phyloP scores from a whole-genome alignment of 2,797 vertebrate genomes.

The Anomalospiza imberbis region DNA sequence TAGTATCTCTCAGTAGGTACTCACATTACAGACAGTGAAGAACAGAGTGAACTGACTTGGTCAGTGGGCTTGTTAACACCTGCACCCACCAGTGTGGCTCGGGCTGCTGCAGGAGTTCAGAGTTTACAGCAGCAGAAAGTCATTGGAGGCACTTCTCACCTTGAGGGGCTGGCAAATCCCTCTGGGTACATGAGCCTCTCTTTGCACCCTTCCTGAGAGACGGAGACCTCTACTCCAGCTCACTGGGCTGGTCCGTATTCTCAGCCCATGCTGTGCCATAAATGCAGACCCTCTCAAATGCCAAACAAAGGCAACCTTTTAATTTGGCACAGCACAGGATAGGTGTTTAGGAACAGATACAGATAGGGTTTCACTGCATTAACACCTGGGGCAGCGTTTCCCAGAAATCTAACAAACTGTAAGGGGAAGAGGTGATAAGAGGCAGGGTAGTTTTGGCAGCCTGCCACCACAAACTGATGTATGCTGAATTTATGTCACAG shows the following conservation, averaged over 20 bases:
- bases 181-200: background rate
- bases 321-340: background rate
- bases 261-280: background rate
- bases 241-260: background rate
- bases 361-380: background rate
- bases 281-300: background rate
- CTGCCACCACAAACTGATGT: background rate
- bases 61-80: background rate
- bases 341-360: background rate
- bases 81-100: background rate
- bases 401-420: background rate
- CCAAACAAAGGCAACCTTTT: background rate
- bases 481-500: background rate
- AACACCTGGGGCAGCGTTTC: background rate
- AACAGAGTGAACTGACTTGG: background rate
- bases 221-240: background rate
- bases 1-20: background rate
- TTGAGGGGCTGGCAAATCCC: background rate
- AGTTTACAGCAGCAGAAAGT: background rate
- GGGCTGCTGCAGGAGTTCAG: background rate
- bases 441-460: background rate
- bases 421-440: background rate
- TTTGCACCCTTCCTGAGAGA: background rate
- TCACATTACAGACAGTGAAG: background rate
- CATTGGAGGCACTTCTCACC: background rate